Base-by-base conservation (phyloP, 1,140 invertebrate species). In the Pseudomyrmex concolor region DNA sequence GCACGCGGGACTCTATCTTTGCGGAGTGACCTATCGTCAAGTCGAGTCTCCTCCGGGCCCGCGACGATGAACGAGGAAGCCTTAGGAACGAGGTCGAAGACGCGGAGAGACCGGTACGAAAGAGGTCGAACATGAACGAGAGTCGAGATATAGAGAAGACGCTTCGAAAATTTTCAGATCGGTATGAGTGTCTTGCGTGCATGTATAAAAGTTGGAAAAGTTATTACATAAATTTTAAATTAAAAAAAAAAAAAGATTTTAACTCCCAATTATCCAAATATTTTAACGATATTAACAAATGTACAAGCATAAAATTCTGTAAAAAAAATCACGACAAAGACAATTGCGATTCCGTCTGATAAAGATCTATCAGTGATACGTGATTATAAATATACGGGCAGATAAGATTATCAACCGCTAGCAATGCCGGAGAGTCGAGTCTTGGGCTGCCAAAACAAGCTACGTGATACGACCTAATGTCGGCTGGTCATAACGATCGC, bases 401-500 rank as follows among this genome's bases (percentile, higher is more conserved):
- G 60, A n/a, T 15, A 51, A 22, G 15, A 59, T 48, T 45, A 22
- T 59, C 74, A 48, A 48, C 17, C 13, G 19, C 8, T 34, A 7
- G 2, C 13, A 25, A 22, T 63, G 19, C 22, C 10, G 34, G 34
- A 25, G 43, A 63, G 4, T 9, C 2, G 7, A 45, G 17, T 55
- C 3, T 77, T 12, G 13, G 12, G 8, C 34, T 63, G 59, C 17
- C 63, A 43, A 78, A 78, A 78, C 10, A 17, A 77, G 48, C 2
- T 25, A 25, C 25, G 17, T 34, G 34, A 17, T 45, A n/a, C 74
- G 54, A 19, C n/a, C 15, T 80, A 80, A 80, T 80, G 71, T 22
- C 67, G n/a, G 25, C 51, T 50, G 48, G 73, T 91, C 87, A 80
- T 88, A 86, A 88, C 86, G 86, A 91, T 92, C 90, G 84, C 84